Evolutionary conservation across 1,140 invertebrate species (phyloP), one percentile per base, ranked within the genome.

Genomic region (Drosophila auraria): DNA sequence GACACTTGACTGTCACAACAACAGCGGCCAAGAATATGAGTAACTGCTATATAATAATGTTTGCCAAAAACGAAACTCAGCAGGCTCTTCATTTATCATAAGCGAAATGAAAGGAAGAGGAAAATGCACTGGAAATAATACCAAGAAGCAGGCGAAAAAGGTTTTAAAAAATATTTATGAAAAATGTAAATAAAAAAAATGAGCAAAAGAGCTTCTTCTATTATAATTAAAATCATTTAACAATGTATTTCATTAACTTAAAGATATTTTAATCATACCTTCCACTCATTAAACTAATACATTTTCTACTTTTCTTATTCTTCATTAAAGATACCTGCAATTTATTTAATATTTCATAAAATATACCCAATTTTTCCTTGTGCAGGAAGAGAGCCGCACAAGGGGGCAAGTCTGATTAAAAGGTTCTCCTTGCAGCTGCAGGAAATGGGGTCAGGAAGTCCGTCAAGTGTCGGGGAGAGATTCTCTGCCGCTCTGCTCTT

Each of bases 1-100:
- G 62, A 47, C 78, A 80, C 74, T 57, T 66, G 74, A 72, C 82
- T 89, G 84, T 89, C 84, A 89, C 72, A 89, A 89, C 86, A 90
- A 75, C 71, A 78, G 86, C 78, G 84, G 81, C 78, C 86, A 79
- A 25, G 79, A 90, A 89, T 89, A 83, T 89, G 84, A 89, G 86
- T 89, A 89, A 89, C 81, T 80, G 86, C 84, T 83, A 90, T 82
- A 89, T 90, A 89, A 89, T 89, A 90, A 84, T 89, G 83, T 83
- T 78, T 80, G 81, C 60, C 80, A 61, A 79, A 83, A 80, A 73
- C 58, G 65, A 63, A 54, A 61, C 65, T 36, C 59, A n/a, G 61
- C 68, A 56, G 53, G 53, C 68, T 72, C 68, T 69, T 23, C 51
- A 72, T 73, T 72, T 51, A 72, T 73, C 68, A 73, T 30, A 23